These are phyloP conservation scores for Eulemur mongoz DNA, from an alignment of 2,797 vertebrate species.

Conservation along the genomic window DNA sequence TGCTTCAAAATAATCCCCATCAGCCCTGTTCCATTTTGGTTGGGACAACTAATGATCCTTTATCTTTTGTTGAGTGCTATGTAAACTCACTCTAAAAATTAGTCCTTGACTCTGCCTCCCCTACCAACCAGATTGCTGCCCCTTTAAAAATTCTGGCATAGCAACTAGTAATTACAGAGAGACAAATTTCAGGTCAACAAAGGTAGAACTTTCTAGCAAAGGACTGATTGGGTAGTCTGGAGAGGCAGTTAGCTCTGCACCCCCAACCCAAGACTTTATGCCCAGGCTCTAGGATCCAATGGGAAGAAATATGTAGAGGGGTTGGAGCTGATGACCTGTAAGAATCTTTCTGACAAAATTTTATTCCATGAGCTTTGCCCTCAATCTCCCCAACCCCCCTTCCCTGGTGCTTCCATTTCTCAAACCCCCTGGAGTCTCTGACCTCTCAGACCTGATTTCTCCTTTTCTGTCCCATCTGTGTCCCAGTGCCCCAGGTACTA, in stretches of 20 bases:
- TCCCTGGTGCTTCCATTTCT: neutral
- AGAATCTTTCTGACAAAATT: neutral
- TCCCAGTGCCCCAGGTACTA: slow-evolving; percentile 93
- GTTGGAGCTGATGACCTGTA: neutral
- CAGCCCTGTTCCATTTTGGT: neutral
- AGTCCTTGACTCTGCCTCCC: neutral
- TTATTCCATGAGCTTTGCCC: neutral
- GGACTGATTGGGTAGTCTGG: neutral
- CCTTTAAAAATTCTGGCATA: neutral
- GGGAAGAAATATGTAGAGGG: neutral
- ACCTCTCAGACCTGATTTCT: neutral
- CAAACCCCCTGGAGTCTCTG: neutral
- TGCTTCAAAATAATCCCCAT: neutral
- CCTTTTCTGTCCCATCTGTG: neutral
- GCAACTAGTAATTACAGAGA: neutral
- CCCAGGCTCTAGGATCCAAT: neutral
- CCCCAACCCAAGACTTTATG: neutral
- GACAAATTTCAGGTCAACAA: neutral
- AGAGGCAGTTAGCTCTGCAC: neutral
- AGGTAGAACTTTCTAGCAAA: neutral
- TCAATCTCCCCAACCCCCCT: neutral
- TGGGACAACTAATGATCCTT: neutral
- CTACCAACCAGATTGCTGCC: neutral
- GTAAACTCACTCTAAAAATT: neutral
- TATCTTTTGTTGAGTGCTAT: neutral